Percentiles rank a stretch among this genome's conserved stretches.
Evolutionary conservation across 2,113 vertebrate genomes (phyloP).

Genomic region (Delphinapterus leucas): DNA sequence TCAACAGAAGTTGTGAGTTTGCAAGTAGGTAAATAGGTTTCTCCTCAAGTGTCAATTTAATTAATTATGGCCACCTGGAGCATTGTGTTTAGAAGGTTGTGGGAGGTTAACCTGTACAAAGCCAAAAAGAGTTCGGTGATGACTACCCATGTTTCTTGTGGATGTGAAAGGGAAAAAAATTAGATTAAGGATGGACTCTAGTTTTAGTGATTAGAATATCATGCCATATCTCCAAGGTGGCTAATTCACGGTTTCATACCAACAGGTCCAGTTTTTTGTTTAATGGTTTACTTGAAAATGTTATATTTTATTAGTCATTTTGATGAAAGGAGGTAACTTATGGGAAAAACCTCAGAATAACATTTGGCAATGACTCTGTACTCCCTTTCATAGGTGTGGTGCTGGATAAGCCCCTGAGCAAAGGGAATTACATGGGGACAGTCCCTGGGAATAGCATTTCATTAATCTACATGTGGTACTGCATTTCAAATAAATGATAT

Average conservation of each 20-base stretch:
- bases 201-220: background rate
- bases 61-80: background rate
- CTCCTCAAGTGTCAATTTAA: background rate
- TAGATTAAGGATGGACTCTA: background rate
- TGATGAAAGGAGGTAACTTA: background rate
- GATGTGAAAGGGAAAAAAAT: background rate
- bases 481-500: background rate
- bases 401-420: too few species aligned
- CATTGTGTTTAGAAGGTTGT: background rate
- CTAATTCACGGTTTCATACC: background rate
- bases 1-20: conserved; percentile 12
- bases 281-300: background rate
- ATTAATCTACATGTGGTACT: background rate
- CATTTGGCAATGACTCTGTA: background rate
- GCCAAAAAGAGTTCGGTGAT: background rate
- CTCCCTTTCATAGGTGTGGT: background rate
- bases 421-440: background rate
- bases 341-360: background rate
- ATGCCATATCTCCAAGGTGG: background rate
- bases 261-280: background rate
- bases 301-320: background rate
- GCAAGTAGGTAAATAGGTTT: background rate
- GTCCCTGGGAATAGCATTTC: background rate
- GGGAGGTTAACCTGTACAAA: background rate
- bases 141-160: background rate